These are phyloP conservation scores for Dendrolimus kikuchii DNA, from an alignment of 1,140 invertebrate genomes.

Conservation along the genomic window DNA sequence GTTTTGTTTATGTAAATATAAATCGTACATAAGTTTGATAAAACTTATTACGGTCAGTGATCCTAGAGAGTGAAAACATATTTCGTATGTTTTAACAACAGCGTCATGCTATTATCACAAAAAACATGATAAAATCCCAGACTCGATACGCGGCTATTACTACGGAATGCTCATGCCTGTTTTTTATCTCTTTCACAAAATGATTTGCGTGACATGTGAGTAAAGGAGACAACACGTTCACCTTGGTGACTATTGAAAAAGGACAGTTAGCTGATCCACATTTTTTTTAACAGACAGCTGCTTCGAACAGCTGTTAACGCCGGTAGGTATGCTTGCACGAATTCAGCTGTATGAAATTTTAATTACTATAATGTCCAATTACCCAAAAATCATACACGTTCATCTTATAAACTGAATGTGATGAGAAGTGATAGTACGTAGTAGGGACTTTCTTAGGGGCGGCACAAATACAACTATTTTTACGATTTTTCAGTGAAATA, in stretches of 20 bases:
- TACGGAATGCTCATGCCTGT: constrained; percentile 21
- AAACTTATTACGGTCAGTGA: no score
- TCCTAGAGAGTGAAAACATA: no score
- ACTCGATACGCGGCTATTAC: constrained; percentile 2
- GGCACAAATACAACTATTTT: no score
- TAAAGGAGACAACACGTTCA: constrained; percentile 33
- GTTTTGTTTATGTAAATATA: no score
- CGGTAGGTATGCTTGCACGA: constrained; percentile 29
- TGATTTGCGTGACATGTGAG: constrained; percentile 20
- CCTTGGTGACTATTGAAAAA: constrained; percentile 39
- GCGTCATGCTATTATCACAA: no score
- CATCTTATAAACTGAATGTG: no score
- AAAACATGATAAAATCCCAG: constrained; percentile 1
- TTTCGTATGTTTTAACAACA: no score
- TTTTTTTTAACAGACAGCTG: constrained; percentile 65
- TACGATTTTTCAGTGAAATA: no score
- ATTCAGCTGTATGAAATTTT: background rate
- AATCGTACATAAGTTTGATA: no score
- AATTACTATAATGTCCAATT: background rate
- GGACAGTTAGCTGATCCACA: constrained; percentile 61
- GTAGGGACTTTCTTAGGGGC: no score
- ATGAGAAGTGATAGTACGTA: no score
- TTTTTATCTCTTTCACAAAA: constrained; percentile 32
- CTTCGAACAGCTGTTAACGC: constrained; percentile 63
- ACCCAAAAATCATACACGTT: background rate